Evolutionary conservation across 2,888 invertebrate genomes (phyloP).

Genomic region (Empis stercorea): DNA sequence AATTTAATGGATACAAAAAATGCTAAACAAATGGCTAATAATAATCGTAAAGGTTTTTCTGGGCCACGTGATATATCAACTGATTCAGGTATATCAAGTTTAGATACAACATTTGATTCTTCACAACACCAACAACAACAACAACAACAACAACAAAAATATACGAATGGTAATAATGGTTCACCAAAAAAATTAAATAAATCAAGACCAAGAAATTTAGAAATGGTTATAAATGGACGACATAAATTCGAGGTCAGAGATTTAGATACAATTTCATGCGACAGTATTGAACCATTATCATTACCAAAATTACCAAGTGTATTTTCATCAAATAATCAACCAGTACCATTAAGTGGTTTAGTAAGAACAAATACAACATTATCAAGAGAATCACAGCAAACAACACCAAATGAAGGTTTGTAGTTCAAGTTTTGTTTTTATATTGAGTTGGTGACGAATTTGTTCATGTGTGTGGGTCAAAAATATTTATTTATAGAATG

Average conservation of each 20-base stretch:
- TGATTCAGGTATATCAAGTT: conserved; percentile 35
- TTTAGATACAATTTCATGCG: conserved; percentile 38
- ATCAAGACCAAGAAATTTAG: conserved; percentile 51
- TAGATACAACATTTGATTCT: conserved; percentile 28
- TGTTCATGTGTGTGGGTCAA: no score
- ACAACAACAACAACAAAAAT: not conserved
- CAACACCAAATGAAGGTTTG: conserved; percentile 12
- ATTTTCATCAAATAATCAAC: conserved; percentile 25
- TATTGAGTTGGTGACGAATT: no score
- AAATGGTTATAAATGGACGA: conserved; percentile 58
- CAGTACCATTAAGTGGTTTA: conserved; percentile 29
- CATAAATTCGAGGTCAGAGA: conserved; percentile 67
- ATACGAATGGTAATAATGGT: conserved; percentile 15
- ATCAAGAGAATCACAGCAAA: conserved; percentile 22
- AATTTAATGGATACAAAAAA: conserved; percentile 52
- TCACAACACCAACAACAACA: not conserved
- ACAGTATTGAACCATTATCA: conserved; percentile 31
- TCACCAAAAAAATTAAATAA: conserved; percentile 31
- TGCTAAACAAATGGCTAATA: conserved; percentile 60
- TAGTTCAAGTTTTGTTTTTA: not conserved
- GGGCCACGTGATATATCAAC: conserved; percentile 35
- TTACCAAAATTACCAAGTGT: conserved; percentile 31
- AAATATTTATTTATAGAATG: no score
- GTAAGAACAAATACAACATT: conserved; percentile 33
- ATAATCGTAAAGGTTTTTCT: conserved; percentile 40